Conservation (phyloP, 2,113 vertebrate species). For the Serilophus lunatus region DNA sequence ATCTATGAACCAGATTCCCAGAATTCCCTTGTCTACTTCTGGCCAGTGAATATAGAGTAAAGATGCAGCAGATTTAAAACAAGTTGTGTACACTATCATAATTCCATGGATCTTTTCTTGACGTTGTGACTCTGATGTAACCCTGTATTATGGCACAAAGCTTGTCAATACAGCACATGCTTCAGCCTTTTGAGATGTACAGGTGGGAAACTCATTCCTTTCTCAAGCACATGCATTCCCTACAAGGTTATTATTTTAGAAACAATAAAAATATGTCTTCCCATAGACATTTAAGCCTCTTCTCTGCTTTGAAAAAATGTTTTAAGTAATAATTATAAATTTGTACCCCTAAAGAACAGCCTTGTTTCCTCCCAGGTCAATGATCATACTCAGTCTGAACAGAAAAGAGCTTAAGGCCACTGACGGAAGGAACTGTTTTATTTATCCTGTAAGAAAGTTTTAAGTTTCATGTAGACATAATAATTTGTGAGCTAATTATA, state of each 20-base stretch:
- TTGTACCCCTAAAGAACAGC: background rate
- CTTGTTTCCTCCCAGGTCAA: background rate
- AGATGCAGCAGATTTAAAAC: background rate
- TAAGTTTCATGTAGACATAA: background rate
- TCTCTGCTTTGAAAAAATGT: background rate
- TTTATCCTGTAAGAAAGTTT: background rate
- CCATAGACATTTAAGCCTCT: background rate
- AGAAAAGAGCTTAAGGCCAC: background rate
- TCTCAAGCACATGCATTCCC: background rate
- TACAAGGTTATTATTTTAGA: background rate
- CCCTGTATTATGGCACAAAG: fast-evolving
- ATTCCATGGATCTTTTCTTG: background rate
- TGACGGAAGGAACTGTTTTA: background rate
- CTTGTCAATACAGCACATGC: background rate
- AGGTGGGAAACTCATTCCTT: background rate
- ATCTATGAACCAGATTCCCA: background rate
- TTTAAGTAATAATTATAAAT: background rate
- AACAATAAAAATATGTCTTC: background rate
- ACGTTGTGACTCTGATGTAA: background rate
- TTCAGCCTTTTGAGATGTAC: background rate
- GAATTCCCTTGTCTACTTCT: background rate
- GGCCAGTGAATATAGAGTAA: background rate
- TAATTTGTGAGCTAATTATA: background rate
- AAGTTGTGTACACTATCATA: background rate
- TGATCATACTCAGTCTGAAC: background rate